Evolutionary conservation across 2,888 invertebrate species (phyloP), one percentile per base, ranked within the genome.

Genomic region (Resseliella maxima): DNA sequence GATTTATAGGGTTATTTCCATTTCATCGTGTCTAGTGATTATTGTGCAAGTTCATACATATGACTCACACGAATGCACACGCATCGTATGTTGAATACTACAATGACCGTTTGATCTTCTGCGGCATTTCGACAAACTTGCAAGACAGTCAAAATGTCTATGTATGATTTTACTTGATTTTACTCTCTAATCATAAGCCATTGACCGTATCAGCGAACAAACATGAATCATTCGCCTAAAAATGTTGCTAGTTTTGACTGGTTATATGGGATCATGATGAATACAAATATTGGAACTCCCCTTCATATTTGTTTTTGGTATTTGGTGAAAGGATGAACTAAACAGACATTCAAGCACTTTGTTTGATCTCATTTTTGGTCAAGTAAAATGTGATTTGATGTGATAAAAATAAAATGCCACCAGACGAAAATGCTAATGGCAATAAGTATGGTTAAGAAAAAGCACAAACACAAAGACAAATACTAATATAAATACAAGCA

Each of bases 1-100:
- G 83, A 83, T 83, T 83, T 83, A 83, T 83, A 38, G 38, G 83
- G 83, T 83, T 83, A 83, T 83, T 83, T 83, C 38, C 83, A 83
- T 83, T 18, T 83, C 38, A 38, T 38, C 38, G 38, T 38, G 83
- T 83, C n/a, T n/a, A n/a, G n/a, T n/a, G n/a, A 83, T 83, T 38
- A 24, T 38, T n/a, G n/a, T 81, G 18, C 24, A 59, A 59, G 2
- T 12, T 6, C 18, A 50, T 2, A 50, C 15, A 21, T 21, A 50
- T 21, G 50, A 41, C 41, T 41, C 50, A 50, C 21, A 59, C n/a
- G n/a, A 59, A 50, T 24, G 46, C 18, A 50, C 46, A 50, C 46
- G 18, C 46, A n/a, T 41, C 41, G 41, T 12, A 41, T 12, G 41
- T 41, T 5, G 6, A 2, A 50, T 50, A 18, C 50, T 21, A 50